Base-by-base conservation (phyloP, 2,797 vertebrate genomes). In the Fratercula arctica region DNA sequence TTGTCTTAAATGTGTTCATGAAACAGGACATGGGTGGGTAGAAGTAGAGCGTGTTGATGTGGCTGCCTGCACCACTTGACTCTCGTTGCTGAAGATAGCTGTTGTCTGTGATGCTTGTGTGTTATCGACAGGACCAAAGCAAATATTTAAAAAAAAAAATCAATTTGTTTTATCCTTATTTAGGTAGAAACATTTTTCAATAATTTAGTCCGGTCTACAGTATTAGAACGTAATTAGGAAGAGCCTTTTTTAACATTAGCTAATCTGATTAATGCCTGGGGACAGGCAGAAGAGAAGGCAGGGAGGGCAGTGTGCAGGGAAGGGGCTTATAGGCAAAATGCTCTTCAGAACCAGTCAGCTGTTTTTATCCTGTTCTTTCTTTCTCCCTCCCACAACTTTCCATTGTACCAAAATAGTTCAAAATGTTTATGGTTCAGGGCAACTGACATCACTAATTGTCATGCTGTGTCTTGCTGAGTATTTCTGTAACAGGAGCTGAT, bases 381-480 rank as follows among this genome's bases (percentile, higher is more conserved):
- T 94, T 95, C 87, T 95, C 64, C 39, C 72, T 97, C 91, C 79
- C 68, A 61, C 81, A 95, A 95, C 75, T 97, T 97, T 95, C 96
- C 91, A 80, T 84, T 94, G 72, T 89, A 95, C 93, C 2, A 15
- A 96, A 97, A 97, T 96, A 97, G 95, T 95, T 95, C 74, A 95
- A 95, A 91, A 95, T 87, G 88, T 97, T 96, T 89, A 56, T 93
- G 91, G 92, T 88, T 93, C 74, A 79, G 89, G 89, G 81, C 74
- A 91, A 28, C 89, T 93, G 96, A 93, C 90, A 82, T 95, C 75
- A 73, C 51, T 69, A n/a, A 57, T 54, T 68, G 72, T 92, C 90
- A 0, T 79, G 89, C 79, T 94, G 89, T 37, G 83, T 91, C 68
- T 79, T 68, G 54, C 60, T 68, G 90, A 72, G 14, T 81, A 77